Evolutionary conservation across 1,140 invertebrate species (phyloP), one percentile per base, ranked within the genome.

Genomic region (Lithobius niger): DNA sequence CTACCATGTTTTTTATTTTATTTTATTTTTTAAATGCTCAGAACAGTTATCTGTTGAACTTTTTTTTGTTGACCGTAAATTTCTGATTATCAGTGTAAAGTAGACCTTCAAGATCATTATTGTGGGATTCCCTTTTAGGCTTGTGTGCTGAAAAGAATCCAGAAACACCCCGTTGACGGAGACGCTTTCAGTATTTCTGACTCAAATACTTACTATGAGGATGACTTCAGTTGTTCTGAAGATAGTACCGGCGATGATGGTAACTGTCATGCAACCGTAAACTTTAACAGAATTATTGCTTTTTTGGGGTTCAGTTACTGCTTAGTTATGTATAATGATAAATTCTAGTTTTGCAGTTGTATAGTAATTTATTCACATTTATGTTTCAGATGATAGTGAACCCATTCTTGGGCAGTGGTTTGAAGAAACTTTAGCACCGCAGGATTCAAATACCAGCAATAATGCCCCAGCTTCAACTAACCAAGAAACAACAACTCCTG

Each of bases 401-500:
- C 88, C 88, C 1, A 82, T 94, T 58, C 76, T 94, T 62, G 89
- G 89, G 0, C 77, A 88, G 54, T 93, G 89, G 88, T 91, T 94
- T 72, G 88, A 93, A 67, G 88, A 91, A 68, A 91, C 88, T 0
- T 69, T 93, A 16, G 83, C 84, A 25, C 86, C 86, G 15, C 81
- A 83, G 31, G 70, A 71, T n/a, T 57, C 59, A 26, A 56, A 72
- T 57, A 40, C 65, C 58, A 45, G 63, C 56, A 40, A 62, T 58
- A 19, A 56, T 60, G 31, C 60, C 22, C 59, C 57, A 2, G 82
- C 85, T 57, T 68, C 66, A 18, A 71, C 71, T 6, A 75, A 71
- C 43, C 71, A 75, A 1, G 65, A 71, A 62, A 63, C 68, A 27
- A 65, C 66, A 42, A 56, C 69, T 52, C 59, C 64, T 18, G 63